phyloP scores from a whole-genome alignment of 2,113 vertebrate species.

The Gopherus evgoodei region DNA sequence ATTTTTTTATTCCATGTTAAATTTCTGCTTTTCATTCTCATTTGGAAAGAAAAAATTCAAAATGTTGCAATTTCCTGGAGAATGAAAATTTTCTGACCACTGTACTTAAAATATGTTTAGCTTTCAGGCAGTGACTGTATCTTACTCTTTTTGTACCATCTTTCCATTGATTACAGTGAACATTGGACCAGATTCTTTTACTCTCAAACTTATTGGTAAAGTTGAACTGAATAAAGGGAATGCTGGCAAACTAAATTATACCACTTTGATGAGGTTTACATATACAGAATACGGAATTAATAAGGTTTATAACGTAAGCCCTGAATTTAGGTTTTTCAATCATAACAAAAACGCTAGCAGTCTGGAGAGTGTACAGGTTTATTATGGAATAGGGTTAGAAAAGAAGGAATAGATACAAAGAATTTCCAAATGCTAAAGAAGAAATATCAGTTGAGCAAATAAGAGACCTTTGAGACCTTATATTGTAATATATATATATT shows the following conservation, averaged over 20 bases:
- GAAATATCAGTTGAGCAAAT: not conserved
- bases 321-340: not conserved
- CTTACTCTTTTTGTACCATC: not conserved
- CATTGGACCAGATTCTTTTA: not conserved
- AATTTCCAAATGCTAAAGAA: not conserved
- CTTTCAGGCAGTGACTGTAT: not conserved
- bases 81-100: not conserved
- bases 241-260: not conserved
- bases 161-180: not conserved
- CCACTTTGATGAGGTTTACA: not conserved
- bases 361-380: not conserved
- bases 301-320: fast-evolving
- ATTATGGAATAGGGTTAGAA: not conserved
- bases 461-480: not conserved
- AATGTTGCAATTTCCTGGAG: not conserved
- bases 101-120: not conserved
- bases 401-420: not conserved
- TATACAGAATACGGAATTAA: not conserved
- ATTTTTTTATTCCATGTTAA: not conserved
- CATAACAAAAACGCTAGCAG: not conserved
- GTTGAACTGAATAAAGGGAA: not conserved
- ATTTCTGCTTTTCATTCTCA: slow-evolving; percentile 39
- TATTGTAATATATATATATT: slow-evolving; percentile 8
- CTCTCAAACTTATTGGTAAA: not conserved
- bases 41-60: slow-evolving; percentile 23